Evolutionary conservation across 2,797 vertebrate species (phyloP).

Genomic region (Chanos chanos): DNA sequence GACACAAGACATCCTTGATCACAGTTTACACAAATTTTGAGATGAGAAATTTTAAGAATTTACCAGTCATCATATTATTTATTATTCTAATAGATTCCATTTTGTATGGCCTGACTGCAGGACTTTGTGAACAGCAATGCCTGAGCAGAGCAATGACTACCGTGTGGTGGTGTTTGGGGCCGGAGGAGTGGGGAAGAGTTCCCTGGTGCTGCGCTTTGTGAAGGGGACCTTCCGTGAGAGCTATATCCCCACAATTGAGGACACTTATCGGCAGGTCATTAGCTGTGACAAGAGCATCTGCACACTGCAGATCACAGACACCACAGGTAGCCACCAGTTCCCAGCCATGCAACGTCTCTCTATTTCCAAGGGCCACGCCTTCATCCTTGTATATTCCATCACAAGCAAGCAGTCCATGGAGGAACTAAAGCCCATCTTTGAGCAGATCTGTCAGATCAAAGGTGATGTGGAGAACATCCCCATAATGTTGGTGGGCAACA

Average conservation of each 20-base stretch:
- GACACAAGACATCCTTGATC: too few species aligned
- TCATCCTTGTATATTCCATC: conserved; percentile 92
- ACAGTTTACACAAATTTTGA: background rate
- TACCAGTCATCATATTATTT: background rate
- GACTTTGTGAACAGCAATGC: conserved; percentile 70
- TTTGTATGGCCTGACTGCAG: conserved; percentile 20
- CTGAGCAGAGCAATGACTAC: conserved; percentile 96
- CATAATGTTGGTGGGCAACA: conserved; percentile 97
- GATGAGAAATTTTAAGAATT: too few species aligned
- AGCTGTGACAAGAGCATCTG: conserved; percentile 97
- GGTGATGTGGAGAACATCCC: conserved; percentile 91
- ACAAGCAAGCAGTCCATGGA: conserved; percentile 94
- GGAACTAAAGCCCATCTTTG: conserved; percentile 92
- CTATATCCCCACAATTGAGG: conserved; percentile 97
- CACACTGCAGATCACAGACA: conserved; percentile 95
- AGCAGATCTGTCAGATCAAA: conserved; percentile 94
- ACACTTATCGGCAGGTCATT: conserved; percentile 98
- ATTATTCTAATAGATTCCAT: too few species aligned
- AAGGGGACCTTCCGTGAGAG: conserved; percentile 96
- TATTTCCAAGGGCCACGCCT: conserved; percentile 95
- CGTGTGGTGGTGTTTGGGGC: conserved; percentile 95
- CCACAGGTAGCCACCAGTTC: conserved; percentile 95
- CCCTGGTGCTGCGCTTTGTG: conserved; percentile 92
- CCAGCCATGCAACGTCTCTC: conserved; percentile 96
- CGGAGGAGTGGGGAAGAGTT: conserved; percentile 95